phyloP scores from a whole-genome alignment of 2,797 vertebrate genomes.

The Mallotus villosus region DNA sequence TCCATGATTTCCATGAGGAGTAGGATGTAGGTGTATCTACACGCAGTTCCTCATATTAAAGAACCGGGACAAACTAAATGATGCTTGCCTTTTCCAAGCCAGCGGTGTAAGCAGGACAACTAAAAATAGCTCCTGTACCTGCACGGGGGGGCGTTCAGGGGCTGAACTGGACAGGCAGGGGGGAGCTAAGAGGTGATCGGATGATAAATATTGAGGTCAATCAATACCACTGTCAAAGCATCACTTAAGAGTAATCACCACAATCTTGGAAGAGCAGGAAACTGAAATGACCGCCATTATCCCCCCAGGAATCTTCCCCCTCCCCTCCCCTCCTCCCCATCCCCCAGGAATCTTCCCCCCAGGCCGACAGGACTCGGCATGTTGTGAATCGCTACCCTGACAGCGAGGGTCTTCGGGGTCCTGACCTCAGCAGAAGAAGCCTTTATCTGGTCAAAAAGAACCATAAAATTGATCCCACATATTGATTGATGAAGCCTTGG shows the following conservation, averaged over 20 bases:
- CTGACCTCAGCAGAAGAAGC: not conserved
- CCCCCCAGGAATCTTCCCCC: constrained; percentile 14
- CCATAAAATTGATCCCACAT: not conserved
- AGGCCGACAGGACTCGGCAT: too few relatives aligned
- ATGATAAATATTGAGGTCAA: constrained; percentile 55
- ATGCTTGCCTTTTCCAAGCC: not conserved
- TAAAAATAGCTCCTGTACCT: not conserved
- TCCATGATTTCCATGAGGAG: not conserved
- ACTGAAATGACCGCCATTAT: constrained; percentile 45
- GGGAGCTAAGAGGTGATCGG: constrained; percentile 34
- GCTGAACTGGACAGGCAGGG: not conserved
- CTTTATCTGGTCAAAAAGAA: not conserved
- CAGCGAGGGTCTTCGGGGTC: too few relatives aligned
- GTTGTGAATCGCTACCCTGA: too few relatives aligned
- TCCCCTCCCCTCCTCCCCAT: not conserved
- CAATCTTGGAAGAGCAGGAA: constrained; percentile 30
- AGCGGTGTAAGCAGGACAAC: not conserved
- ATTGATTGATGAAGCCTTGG: not conserved
- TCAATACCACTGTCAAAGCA: constrained; percentile 58
- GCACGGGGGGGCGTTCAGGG: not conserved
- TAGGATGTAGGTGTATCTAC: not conserved
- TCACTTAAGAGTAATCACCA: constrained; percentile 55
- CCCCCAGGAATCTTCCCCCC: too few relatives aligned
- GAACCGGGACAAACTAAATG: not conserved
- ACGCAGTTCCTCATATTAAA: not conserved